These are phyloP conservation scores for Macrosteles quadrilineatus DNA, from an alignment of 1,140 invertebrate species.

Conservation along the genomic window DNA sequence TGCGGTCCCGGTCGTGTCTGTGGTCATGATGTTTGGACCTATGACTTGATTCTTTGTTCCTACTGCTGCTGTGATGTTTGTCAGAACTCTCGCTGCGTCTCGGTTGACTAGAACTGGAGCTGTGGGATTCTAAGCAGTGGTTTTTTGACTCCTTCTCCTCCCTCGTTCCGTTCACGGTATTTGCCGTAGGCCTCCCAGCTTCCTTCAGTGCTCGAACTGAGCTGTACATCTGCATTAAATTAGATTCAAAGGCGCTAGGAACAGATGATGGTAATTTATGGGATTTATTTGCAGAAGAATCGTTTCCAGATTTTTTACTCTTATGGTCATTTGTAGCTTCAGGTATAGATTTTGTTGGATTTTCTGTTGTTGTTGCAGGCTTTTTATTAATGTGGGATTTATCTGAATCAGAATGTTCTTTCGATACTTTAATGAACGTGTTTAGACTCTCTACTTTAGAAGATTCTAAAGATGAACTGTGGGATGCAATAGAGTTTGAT, in stretches of 20 bases:
- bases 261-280: not conserved
- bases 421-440: too few relatives aligned
- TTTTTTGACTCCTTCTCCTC: not conserved
- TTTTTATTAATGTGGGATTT: too few relatives aligned
- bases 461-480: too few relatives aligned
- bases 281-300: not conserved
- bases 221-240: constrained; percentile 20
- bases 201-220: constrained; percentile 15
- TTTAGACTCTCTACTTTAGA: too few relatives aligned
- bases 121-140: not conserved
- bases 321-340: too few relatives aligned
- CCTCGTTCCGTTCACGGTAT: not conserved
- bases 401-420: too few relatives aligned
- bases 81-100: not conserved
- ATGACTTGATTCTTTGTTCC: constrained; percentile 5
- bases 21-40: not conserved
- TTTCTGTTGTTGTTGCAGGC: too few relatives aligned
- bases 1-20: not conserved
- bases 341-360: too few relatives aligned
- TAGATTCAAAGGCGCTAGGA: constrained; percentile 11
- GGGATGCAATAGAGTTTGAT: too few relatives aligned
- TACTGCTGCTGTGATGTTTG: not conserved
- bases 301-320: too few relatives aligned
- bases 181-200: not conserved
- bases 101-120: not conserved